Evolutionary conservation across 2,888 invertebrate genomes (phyloP), one percentile per base, ranked within the genome.

Genomic region (Mythimna impura): DNA sequence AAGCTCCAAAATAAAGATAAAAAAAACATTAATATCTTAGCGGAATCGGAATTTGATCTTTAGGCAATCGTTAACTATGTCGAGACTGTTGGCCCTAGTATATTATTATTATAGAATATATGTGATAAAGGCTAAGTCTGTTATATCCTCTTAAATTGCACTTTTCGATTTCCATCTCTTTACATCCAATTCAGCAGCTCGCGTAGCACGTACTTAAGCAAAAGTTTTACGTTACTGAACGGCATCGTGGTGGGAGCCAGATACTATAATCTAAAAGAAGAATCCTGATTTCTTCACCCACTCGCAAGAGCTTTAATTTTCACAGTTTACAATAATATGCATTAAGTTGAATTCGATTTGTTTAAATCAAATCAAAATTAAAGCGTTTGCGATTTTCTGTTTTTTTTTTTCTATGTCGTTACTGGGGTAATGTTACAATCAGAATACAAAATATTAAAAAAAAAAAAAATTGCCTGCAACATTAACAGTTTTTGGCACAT

Each of bases 261-360:
- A 34, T 72, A 61, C 54, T 61, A 72, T n/a, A 64, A 72, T 71
- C 8, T 54, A 20, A 61, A 17, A 43, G 17, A 40, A 54, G 0
- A 61, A 62, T n/a, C 20, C 14, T 20, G n/a, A n/a, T 25, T 36
- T 3, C 3, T 25, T 43, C 9, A 12, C 12, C 52, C 30, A 71
- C 2, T 62, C 55, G 43, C 74, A 74, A 61, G 25, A 61, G 43
- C 74, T 66, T 65, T 66, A 12, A 43, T 74, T 60, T 68, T 64
- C 20, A 63, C n/a, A 40, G 14, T 30, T 54, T 9, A 58, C 4
- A 54, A 34, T 12, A 60, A 58, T 14, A 47, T 17, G 34, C 0
- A 62, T 30, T 22, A 17, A 8, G 12, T 63, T 30, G 0, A 34
- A 52, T 43, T 34, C 5, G 14, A 73, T 14, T 30, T 64, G 9